Evolutionary conservation across 2,888 invertebrate genomes (phyloP).

Genomic region (Ophioninae sp.): DNA sequence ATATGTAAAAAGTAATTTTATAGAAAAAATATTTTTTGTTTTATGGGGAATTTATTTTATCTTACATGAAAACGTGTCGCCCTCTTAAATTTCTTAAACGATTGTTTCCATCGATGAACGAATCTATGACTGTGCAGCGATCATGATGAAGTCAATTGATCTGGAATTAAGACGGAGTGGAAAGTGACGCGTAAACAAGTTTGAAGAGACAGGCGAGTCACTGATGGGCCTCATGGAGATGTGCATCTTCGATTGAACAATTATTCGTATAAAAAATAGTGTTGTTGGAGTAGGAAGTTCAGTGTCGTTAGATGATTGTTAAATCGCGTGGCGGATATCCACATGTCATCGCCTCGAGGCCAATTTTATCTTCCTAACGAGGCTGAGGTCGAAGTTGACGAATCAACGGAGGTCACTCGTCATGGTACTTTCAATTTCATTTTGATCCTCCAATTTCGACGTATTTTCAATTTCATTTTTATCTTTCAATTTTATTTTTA

Average conservation of each 20-base stretch:
- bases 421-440: constrained; percentile 67
- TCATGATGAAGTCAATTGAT: background rate
- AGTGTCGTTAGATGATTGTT: constrained; percentile 62
- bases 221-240: background rate
- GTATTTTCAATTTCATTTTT: background rate
- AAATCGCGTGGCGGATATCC: constrained; percentile 66
- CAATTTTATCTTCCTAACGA: constrained; percentile 72
- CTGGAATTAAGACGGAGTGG: background rate
- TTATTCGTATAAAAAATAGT: constrained; percentile 42
- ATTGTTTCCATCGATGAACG: background rate
- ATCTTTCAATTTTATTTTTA: no score
- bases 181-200: constrained; percentile 21
- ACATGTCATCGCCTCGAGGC: constrained; percentile 76
- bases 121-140: background rate
- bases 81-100: background rate
- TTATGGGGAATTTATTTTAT: background rate
- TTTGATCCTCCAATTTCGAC: background rate
- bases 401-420: constrained; percentile 57
- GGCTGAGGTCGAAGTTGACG: constrained; percentile 68
- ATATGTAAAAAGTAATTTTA: background rate
- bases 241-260: background rate
- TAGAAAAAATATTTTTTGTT: background rate
- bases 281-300: constrained; percentile 49
- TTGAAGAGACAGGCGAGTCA: background rate
- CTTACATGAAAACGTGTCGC: background rate